A percentile compares a stretch with the other conserved stretches of the same genome.
Evolutionary conservation across 1,140 invertebrate species (phyloP).

Genomic region (Psilanteris sp.): DNA sequence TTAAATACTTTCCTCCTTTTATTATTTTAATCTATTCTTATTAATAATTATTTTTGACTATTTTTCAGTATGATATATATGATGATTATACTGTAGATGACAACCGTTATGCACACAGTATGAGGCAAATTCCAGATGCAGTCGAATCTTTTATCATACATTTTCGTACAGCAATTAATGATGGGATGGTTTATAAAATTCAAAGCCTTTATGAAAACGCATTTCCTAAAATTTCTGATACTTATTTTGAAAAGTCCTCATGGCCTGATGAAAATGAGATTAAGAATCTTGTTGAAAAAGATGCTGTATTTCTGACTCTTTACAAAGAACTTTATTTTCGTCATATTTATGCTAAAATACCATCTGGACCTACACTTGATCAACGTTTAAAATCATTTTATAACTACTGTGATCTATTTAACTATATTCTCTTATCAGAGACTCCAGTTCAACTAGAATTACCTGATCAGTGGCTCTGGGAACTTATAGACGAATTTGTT

Average conservation of each 20-base stretch:
- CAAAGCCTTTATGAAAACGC: conserved; percentile 90
- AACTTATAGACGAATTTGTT: conserved; percentile 98
- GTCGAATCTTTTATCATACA: conserved; percentile 85
- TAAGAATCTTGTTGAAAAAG: conserved; percentile 87
- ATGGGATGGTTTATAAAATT: conserved; percentile 94
- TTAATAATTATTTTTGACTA: not conserved
- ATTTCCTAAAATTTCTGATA: conserved; percentile 94
- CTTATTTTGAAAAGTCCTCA: conserved; percentile 92
- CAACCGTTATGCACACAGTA: not conserved
- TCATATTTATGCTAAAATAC: conserved; percentile 92
- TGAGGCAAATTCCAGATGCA: not conserved
- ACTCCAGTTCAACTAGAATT: conserved; percentile 94
- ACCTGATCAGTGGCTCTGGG: conserved; percentile 99
- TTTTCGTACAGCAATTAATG: conserved; percentile 92
- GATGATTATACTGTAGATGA: not conserved
- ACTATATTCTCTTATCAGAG: conserved; percentile 94
- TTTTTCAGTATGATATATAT: not conserved
- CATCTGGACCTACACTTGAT: conserved; percentile 86
- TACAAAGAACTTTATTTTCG: conserved; percentile 99
- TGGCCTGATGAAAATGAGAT: conserved; percentile 94
- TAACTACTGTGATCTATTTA: conserved; percentile 99
- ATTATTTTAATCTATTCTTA: not conserved
- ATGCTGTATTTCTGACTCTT: conserved; percentile 92
- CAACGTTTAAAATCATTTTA: conserved; percentile 97
- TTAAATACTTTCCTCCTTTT: too few species aligned